phyloP scores from a whole-genome alignment of 2,113 vertebrate genomes.

The Dendropsophus ebraccatus region DNA sequence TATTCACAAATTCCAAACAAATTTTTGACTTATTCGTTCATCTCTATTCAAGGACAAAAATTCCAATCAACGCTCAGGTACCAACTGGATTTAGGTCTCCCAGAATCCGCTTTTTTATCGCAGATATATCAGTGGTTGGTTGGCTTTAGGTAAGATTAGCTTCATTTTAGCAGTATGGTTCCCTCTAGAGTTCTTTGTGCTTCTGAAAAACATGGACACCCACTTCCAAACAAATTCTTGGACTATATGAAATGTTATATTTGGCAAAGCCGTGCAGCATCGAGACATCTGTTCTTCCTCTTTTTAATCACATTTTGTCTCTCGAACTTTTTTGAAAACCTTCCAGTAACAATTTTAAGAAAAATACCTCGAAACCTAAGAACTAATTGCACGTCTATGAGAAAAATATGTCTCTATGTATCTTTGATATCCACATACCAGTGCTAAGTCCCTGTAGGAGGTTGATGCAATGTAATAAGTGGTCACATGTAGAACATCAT shows the following conservation, averaged over 20 bases:
- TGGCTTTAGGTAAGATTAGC: not conserved
- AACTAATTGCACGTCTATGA: not conserved
- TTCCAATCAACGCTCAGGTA: too few relatives aligned
- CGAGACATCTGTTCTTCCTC: conserved; percentile 38
- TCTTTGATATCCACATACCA: not conserved
- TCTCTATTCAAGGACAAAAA: too few relatives aligned
- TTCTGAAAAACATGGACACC: conserved; percentile 8
- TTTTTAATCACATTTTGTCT: conserved; percentile 11
- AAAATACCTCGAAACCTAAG: not conserved
- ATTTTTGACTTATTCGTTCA: too few relatives aligned
- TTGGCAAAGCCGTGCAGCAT: conserved; percentile 26
- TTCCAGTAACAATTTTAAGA: conserved; percentile 22
- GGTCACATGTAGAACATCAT: conserved; percentile 27
- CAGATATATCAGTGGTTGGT: not conserved
- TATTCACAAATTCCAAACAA: too few relatives aligned
- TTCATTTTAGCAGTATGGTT: not conserved
- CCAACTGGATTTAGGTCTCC: not conserved
- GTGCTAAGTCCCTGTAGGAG: not conserved
- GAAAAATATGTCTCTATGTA: not conserved
- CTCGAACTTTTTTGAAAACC: conserved; percentile 43
- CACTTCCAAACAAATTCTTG: conserved; percentile 27
- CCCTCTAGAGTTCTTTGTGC: not conserved
- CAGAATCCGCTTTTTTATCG: not conserved
- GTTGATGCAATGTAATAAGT: not conserved
- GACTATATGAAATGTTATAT: conserved; percentile 31